phyloP scores from a whole-genome alignment of 2,113 vertebrate genomes.

The Ictidomys tridecemlineatus region DNA sequence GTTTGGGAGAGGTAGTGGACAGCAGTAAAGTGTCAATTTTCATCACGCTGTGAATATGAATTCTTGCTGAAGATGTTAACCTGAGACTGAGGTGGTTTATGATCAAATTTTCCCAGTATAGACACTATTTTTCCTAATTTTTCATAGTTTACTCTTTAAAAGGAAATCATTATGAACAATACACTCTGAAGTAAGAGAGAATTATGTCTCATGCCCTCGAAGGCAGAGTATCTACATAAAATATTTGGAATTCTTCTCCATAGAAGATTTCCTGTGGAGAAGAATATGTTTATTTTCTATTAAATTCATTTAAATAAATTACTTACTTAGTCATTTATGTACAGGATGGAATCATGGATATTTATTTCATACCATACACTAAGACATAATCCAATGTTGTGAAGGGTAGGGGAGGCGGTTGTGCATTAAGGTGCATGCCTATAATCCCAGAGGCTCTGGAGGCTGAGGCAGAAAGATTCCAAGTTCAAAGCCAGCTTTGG shows the following conservation, averaged over 20 bases:
- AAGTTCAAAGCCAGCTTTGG: no score
- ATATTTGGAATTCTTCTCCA: slow-evolving; percentile 51
- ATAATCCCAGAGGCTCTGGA: no score
- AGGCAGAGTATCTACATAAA: neutral
- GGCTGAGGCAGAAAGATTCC: no score
- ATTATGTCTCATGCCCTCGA: neutral
- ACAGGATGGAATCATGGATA: neutral
- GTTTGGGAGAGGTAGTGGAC: neutral
- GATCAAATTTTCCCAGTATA: neutral
- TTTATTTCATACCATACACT: neutral
- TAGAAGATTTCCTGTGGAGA: neutral
- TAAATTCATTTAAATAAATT: neutral
- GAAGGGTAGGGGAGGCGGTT: no score
- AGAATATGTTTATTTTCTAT: neutral
- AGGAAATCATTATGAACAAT: neutral
- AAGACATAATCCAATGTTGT: neutral
- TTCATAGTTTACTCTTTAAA: neutral
- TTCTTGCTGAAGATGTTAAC: neutral
- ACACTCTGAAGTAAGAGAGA: neutral
- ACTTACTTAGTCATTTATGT: neutral
- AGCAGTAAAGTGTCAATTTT: neutral
- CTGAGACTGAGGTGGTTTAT: neutral
- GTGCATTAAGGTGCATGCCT: no score
- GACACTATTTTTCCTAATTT: neutral
- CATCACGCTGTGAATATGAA: neutral